Evolutionary conservation across 2,888 invertebrate species (phyloP), one percentile per base, ranked within the genome.

Genomic region (Malacosoma neustria): DNA sequence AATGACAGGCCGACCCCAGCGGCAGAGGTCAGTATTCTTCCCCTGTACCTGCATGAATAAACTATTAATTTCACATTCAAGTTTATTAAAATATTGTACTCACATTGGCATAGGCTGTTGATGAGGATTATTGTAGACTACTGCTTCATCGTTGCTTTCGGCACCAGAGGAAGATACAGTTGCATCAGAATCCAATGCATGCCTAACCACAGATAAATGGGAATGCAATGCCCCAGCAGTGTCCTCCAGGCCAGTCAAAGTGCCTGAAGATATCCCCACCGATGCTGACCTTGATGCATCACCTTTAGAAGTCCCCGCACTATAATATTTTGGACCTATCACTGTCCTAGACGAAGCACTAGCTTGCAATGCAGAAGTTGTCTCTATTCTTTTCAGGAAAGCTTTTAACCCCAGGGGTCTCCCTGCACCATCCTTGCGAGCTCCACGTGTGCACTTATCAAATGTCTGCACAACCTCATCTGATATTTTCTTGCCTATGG

Each of bases 121-220:
- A 59, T 90, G 89, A 34, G 89, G 87, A 76, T 94, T 94, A 71
- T 90, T 93, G 76, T 93, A 94, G 42, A 86, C 76, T 49, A 93
- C 90, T 80, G 92, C 90, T 72, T 97, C 97, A 84, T 97, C 97
- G 72, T 95, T 95, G 60, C 96, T 96, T 72, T 97, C 97, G 22
- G 95, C 96, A 36, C 96, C 97, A 11, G 97, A 97, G 61, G 96
- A 97, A 43, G 96, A 96, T 11, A 92, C 95, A 1, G 98, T 98
- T 29, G 95, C 96, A 81, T 98, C 97, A 1, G 96, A 96, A 73
- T 98, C 97, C 46, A 95, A 86, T 54, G 91, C 91, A 41, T 88
- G 87, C 64, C 94, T 92, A 38, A 95, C 89, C 45, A 93, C 86
- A 14, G 90, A 87, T 49, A 96, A 72, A 67, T 94, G 93, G 0